Conservation (phyloP, 2,113 vertebrate species). For the Odontesthes bonariensis region DNA sequence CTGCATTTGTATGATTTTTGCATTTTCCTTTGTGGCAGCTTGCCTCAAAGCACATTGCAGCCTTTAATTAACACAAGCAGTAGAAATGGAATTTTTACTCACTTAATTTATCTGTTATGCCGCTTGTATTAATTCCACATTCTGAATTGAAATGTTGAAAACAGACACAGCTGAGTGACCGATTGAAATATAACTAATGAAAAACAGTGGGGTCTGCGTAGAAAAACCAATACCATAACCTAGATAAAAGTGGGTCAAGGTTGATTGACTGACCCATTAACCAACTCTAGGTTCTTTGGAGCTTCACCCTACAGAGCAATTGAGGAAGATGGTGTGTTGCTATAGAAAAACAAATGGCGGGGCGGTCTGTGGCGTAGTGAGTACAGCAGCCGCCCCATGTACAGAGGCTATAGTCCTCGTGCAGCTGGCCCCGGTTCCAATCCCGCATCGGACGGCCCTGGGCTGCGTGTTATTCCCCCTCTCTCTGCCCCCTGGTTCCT, state of each 20-base stretch:
- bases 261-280: conserved; percentile 27
- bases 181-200: not conserved
- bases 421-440: no score
- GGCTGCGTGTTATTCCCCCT: no score
- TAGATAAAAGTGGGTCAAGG: conserved; percentile 29
- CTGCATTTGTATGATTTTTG: conserved; percentile 19
- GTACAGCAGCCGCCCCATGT: no score
- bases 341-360: not conserved
- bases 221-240: conserved; percentile 12
- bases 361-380: no score
- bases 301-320: not conserved
- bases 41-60: not conserved
- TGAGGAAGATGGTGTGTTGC: not conserved
- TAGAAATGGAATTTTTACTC: not conserved
- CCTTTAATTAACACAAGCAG: conserved; percentile 9
- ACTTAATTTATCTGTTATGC: not conserved
- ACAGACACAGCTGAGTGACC: not conserved
- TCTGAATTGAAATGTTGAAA: not conserved
- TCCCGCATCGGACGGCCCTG: no score
- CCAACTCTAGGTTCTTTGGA: not conserved
- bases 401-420: no score
- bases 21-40: conserved; percentile 16
- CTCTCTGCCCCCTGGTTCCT: no score
- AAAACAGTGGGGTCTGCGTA: not conserved
- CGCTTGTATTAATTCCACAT: not conserved